These are phyloP conservation scores for Haliaeetus leucogaster DNA, from an alignment of 2,113 vertebrate genomes.

Conservation along the genomic window DNA sequence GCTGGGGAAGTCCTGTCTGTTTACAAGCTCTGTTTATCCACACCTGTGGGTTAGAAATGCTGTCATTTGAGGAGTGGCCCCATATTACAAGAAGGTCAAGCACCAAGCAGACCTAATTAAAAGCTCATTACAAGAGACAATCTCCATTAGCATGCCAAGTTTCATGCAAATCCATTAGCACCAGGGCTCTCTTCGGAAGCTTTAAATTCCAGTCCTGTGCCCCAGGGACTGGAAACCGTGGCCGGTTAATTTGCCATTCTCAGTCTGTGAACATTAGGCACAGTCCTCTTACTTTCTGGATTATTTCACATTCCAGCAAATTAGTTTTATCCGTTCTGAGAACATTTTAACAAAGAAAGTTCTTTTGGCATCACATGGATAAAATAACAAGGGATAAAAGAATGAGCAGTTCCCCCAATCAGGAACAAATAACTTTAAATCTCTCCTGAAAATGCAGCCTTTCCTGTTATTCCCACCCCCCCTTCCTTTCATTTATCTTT, in stretches of 20 bases:
- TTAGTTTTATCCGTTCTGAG: slow-evolving; percentile 77
- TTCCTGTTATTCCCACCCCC: slow-evolving; percentile 56
- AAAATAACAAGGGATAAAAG: slow-evolving; percentile 74
- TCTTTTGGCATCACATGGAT: slow-evolving; percentile 70
- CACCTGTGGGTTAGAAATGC: slow-evolving; percentile 40
- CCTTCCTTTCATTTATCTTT: slow-evolving; percentile 63
- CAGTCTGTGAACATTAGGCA: slow-evolving; percentile 67
- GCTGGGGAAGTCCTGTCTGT: not conserved
- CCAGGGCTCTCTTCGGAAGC: slow-evolving; percentile 59
- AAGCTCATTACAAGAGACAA: slow-evolving; percentile 77
- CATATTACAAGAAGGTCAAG: slow-evolving; percentile 73
- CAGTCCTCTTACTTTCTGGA: slow-evolving; percentile 73
- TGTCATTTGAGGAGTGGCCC: slow-evolving; percentile 40
- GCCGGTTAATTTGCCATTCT: slow-evolving; percentile 66
- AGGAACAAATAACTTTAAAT: slow-evolving; percentile 74
- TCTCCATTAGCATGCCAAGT: slow-evolving; percentile 72
- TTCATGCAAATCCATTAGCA: slow-evolving; percentile 73
- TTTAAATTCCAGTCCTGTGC: slow-evolving; percentile 66
- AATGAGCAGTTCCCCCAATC: slow-evolving; percentile 61
- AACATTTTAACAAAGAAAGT: slow-evolving; percentile 75
- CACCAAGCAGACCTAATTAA: slow-evolving; percentile 76
- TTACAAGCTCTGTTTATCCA: slow-evolving; percentile 3
- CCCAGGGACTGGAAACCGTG: slow-evolving; percentile 63
- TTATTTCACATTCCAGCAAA: slow-evolving; percentile 78
- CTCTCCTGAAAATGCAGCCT: slow-evolving; percentile 63